Percentiles rank a stretch among this genome's conserved stretches.
These are phyloP conservation scores for rabbit (Oryctolagus cuniculus) DNA, from an alignment of 2,113 vertebrate genomes.

Conservation along the genomic window mOryCun1.1 NC_091439.1:59177001-59177500, in stretches of 20 bases:
- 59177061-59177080: too few species aligned
- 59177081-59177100: too few species aligned
- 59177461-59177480: not conserved
- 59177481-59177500: not conserved
- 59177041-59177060: too few species aligned
- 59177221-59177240: not conserved
- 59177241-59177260: not conserved
- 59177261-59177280: too few species aligned
- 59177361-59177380: not conserved
- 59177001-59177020: too few species aligned
- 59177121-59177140: too few species aligned
- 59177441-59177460: rapidly evolving
- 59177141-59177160: not conserved
- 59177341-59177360: not conserved
- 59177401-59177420: not conserved
- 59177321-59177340: not conserved
- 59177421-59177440: not conserved
- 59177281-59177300: not conserved
- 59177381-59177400: not conserved
- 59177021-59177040: too few species aligned
- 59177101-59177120: too few species aligned
- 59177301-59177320: not conserved
- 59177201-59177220: not conserved
- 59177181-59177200: not conserved
- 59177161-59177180: not conserved